Base-by-base conservation (phyloP, 2,888 invertebrate genomes). In the Sphaerophoria rueppellii region DNA sequence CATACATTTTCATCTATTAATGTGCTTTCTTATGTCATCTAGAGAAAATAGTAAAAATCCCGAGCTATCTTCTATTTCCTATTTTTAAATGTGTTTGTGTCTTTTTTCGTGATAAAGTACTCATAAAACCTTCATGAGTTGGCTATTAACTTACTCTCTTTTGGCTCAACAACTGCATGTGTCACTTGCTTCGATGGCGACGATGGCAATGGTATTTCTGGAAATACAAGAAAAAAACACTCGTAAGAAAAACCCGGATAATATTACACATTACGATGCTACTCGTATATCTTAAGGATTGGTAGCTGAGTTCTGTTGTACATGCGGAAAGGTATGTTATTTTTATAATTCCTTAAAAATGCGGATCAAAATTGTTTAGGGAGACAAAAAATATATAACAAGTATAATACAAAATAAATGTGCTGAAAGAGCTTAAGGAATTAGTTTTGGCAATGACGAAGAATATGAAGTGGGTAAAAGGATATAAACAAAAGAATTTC, bases 131-230 rank as follows among this genome's bases (percentile, higher is more conserved):
- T 83, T 61, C 72, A 75, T 61, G 58, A 63, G 75, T 78, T 55
- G 76, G 78, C 76, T 76, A 79, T 79, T 82, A 86, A 86, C 92
- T 92, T 90, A 92, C 92, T 91, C 89, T 92, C 92, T 90, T 91
- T 91, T 82, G 91, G 90, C 87, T 92, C 92, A 75, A 90, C 89
- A 67, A 91, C 90, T 82, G 91, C 90, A 89, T 92, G 92, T 82
- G 91, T 91, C 83, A 92, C 90, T 96, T 86, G 96, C 95, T 93
- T 96, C 95, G 82, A 97, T 86, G 96, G 95, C 78, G 95, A 95
- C 82, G 97, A 97, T 78, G 97, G 97, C 94, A 96, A 95, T 72
- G 96, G 96, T 90, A 97, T 97, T 94, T 96, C 97, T 97, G 94
- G 81, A 89, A 14, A 63, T 40, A 40, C 40, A n/a, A 48, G 6